Percentiles rank a stretch among this genome's conserved stretches.
phyloP scores from a whole-genome alignment of 2,888 invertebrate species.

The Hemistola chrysoprasaria region DNA sequence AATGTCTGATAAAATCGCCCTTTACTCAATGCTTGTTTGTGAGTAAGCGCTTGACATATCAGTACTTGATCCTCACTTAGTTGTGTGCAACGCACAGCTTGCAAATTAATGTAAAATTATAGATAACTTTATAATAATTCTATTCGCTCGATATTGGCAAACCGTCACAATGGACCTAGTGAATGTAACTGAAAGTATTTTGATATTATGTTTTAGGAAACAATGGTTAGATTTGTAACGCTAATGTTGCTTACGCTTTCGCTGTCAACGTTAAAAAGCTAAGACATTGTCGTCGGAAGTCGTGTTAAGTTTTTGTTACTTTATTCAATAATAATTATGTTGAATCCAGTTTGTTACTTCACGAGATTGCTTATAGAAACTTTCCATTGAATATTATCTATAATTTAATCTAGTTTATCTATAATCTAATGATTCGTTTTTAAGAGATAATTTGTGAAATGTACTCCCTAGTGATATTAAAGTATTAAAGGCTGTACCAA shows the following conservation, averaged over 20 bases:
- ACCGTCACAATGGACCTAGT: conserved; percentile 71
- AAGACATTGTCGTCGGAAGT: conserved; percentile 34
- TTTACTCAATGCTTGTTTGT: conserved; percentile 18
- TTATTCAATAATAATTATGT: conserved; percentile 26
- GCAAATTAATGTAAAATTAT: conserved; percentile 53
- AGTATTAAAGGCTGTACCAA: conserved; percentile 31
- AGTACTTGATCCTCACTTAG: conserved; percentile 56
- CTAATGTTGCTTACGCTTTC: conserved; percentile 72
- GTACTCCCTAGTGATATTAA: conserved; percentile 28
- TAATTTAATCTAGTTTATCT: too few relatives aligned
- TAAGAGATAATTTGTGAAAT: conserved; percentile 9
- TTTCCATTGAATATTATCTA: too few relatives aligned
- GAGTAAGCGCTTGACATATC: conserved; percentile 59
- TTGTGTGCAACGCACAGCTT: conserved; percentile 72
- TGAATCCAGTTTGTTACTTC: conserved; percentile 30
- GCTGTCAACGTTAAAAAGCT: conserved; percentile 47
- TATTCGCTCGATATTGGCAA: conserved; percentile 76
- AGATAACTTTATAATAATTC: too few relatives aligned
- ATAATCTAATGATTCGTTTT: too few relatives aligned
- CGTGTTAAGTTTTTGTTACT: conserved; percentile 38
- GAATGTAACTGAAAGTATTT: conserved; percentile 49
- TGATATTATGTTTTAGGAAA: conserved; percentile 38
- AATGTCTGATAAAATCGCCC: conserved; percentile 16
- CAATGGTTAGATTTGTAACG: conserved; percentile 46
- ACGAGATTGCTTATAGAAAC: too few relatives aligned